Percentiles rank a stretch among this genome's conserved stretches.
These are phyloP conservation scores for Chauna torquata DNA, from an alignment of 2,113 vertebrate species.

Conservation along the genomic window DNA sequence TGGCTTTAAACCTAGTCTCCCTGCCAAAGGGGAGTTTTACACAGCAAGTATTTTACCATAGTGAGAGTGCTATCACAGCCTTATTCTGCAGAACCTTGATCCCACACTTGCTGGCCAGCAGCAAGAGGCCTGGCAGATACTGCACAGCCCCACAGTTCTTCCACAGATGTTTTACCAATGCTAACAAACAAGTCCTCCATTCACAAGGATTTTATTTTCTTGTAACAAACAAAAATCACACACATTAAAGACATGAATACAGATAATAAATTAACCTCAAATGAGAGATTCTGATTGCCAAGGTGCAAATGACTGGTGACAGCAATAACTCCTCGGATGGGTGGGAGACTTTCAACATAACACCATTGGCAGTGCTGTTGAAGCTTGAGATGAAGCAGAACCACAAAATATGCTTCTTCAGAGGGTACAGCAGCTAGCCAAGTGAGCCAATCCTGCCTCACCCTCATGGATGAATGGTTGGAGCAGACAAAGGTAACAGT, in stretches of 20 bases:
- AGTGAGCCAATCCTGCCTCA: neutral
- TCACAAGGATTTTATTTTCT: slow-evolving; percentile 62
- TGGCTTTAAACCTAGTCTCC: neutral
- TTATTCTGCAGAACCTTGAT: neutral
- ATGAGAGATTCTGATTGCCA: slow-evolving; percentile 28
- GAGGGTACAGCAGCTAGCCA: neutral
- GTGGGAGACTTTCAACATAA: neutral
- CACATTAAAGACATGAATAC: slow-evolving; percentile 28
- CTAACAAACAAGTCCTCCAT: neutral
- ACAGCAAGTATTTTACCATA: neutral
- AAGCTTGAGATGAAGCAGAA: slow-evolving; percentile 6
- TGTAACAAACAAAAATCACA: slow-evolving; percentile 23
- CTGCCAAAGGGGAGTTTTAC: neutral
- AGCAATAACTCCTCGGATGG: neutral
- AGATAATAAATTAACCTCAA: slow-evolving; percentile 72
- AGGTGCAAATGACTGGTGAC: slow-evolving; percentile 5
- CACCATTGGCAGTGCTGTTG: neutral
- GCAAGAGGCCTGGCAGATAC: neutral
- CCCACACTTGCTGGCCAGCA: neutral
- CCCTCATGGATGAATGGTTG: neutral
- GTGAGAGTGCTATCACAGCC: neutral
- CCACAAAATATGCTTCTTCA: neutral
- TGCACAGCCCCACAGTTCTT: neutral
- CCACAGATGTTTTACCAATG: neutral
- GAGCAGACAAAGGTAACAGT: neutral